Conservation (phyloP, 2,797 vertebrate species). For the Eurystomus glaucurus region DNA sequence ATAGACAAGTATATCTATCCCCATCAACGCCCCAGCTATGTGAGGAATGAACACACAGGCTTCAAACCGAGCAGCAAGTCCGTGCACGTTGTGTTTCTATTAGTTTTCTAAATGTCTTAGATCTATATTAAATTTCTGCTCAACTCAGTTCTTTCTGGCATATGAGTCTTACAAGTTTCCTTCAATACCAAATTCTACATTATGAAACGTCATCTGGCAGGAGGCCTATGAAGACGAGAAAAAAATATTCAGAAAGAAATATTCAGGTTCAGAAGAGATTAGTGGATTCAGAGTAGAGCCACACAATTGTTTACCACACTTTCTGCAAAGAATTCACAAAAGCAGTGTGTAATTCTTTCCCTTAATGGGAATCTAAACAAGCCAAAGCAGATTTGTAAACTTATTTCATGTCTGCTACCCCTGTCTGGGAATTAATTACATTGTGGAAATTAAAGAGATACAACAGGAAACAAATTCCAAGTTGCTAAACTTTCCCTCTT, state of each 20-base stretch:
- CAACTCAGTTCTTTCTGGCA: not conserved
- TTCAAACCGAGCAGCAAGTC: constrained; percentile 32
- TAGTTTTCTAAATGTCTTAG: not conserved
- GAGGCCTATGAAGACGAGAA: not conserved
- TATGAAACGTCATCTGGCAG: not conserved
- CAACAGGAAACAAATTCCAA: not conserved
- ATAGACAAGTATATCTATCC: not conserved
- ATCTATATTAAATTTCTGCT: not conserved
- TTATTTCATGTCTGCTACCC: not conserved
- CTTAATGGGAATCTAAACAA: not conserved
- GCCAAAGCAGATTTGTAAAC: not conserved
- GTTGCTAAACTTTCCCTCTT: not conserved
- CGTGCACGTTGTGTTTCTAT: constrained; percentile 30
- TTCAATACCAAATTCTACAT: not conserved
- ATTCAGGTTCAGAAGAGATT: not conserved
- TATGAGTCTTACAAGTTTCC: fast-evolving
- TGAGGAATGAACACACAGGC: constrained; percentile 26
- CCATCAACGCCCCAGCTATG: constrained; percentile 20
- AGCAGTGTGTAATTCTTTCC: not conserved
- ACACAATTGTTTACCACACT: not conserved
- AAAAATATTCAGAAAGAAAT: not conserved
- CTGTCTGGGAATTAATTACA: not conserved
- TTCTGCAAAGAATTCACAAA: not conserved
- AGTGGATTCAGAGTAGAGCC: not conserved
- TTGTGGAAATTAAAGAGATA: not conserved